These are phyloP conservation scores for Mycteria americana DNA, from an alignment of 2,797 vertebrate species.

Conservation along the genomic window DNA sequence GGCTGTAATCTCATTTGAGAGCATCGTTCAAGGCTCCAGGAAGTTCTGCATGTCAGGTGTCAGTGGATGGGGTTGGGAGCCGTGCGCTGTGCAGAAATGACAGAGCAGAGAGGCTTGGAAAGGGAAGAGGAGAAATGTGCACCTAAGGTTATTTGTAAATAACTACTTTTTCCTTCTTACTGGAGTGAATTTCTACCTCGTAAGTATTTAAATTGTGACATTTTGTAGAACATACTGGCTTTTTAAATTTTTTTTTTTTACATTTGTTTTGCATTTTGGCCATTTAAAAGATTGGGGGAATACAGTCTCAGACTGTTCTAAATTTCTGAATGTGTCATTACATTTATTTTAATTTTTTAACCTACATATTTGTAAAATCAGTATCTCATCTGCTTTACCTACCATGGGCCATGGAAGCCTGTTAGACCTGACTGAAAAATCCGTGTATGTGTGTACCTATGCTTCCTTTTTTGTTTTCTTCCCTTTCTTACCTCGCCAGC, in stretches of 20 bases:
- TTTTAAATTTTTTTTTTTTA: neutral
- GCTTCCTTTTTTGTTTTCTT: neutral
- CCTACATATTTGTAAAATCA: neutral
- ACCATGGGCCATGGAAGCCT: neutral
- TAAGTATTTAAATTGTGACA: slow-evolving; percentile 18
- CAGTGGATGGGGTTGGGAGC: neutral
- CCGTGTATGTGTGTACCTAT: neutral
- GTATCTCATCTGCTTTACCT: neutral
- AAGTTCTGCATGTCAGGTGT: neutral
- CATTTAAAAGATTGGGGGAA: neutral
- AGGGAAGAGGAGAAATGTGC: neutral
- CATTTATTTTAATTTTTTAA: neutral
- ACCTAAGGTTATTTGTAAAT: neutral
- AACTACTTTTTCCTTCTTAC: neutral
- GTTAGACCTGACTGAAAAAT: neutral
- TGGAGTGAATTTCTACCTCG: neutral
- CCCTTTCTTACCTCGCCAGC: neutral
- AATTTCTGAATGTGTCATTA: neutral
- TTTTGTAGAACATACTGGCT: neutral
- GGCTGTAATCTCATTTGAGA: slow-evolving; percentile 5
- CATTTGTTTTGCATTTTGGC: neutral
- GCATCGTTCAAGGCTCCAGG: neutral
- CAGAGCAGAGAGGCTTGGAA: neutral
- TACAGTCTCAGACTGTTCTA: neutral
- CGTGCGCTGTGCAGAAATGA: neutral